phyloP scores from a whole-genome alignment of 1,140 invertebrate species.

The Phenacoccus solenopsis region DNA sequence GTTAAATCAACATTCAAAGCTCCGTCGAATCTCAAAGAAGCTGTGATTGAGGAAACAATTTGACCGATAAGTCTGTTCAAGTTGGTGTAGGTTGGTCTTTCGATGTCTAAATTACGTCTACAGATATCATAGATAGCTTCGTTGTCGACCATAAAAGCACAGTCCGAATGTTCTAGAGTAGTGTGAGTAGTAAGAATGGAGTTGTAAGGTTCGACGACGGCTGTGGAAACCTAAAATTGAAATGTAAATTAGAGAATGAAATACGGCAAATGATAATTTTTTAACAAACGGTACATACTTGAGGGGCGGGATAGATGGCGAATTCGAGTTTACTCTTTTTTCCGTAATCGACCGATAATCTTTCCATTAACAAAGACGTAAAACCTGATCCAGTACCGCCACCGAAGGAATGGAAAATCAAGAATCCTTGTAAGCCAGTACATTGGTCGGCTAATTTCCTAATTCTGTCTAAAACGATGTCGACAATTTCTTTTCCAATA shows the following conservation, averaged over 20 bases:
- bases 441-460: conserved; percentile 67
- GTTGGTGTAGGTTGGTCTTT: conserved; percentile 70
- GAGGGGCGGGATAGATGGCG: conserved; percentile 53
- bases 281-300: conserved; percentile 35
- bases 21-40: conserved; percentile 75
- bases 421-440: conserved; percentile 64
- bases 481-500: conserved; percentile 62
- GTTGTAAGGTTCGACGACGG: conserved; percentile 59
- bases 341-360: conserved; percentile 50
- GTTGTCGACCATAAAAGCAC: conserved; percentile 66
- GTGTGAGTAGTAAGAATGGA: conserved; percentile 47
- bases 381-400: conserved; percentile 75
- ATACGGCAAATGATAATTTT: neutral
- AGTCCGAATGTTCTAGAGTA: conserved; percentile 51
- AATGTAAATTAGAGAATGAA: conserved; percentile 15
- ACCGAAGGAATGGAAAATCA: conserved; percentile 80
- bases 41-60: conserved; percentile 73
- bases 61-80: conserved; percentile 68
- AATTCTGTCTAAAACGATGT: conserved; percentile 52
- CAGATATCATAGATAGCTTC: conserved; percentile 89
- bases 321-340: conserved; percentile 59
- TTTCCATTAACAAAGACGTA: conserved; percentile 52
- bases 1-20: conserved; percentile 79
- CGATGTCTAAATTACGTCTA: conserved; percentile 73
- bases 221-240: conserved; percentile 42